phyloP scores from a whole-genome alignment of 37 sponge, comb jelly and placozoan species.

The Cliona cf. orientalis region DNA sequence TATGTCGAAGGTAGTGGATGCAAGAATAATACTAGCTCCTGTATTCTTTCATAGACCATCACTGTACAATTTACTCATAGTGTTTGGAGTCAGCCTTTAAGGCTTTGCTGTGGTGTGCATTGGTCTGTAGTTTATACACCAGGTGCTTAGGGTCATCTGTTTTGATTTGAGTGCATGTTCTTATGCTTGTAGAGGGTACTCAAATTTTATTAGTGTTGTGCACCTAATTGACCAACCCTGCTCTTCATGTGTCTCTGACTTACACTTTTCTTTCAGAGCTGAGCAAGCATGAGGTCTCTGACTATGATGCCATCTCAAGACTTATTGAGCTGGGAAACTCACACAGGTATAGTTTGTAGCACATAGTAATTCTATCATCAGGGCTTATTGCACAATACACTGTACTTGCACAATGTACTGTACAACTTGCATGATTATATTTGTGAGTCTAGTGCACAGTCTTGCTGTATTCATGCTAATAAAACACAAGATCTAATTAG shows the following conservation, averaged over 20 bases:
- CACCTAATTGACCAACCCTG: background rate
- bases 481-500: no score
- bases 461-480: no score
- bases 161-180: background rate
- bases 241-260: background rate
- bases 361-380: background rate
- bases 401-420: no score
- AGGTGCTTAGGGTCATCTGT: background rate
- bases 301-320: conserved; percentile 67
- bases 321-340: conserved; percentile 79
- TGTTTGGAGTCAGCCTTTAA: no score
- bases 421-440: no score
- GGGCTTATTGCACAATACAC: no score
- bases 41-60: background rate
- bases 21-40: background rate
- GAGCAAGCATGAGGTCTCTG: conserved; percentile 75
- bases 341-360: conserved; percentile 48
- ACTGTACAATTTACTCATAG: no score
- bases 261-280: conserved; percentile 48
- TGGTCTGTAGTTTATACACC: background rate
- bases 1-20: conserved; percentile 93
- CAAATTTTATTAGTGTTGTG: background rate
- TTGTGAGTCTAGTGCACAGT: no score
- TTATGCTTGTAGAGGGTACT: no score
- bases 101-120: no score